phyloP scores from a whole-genome alignment of 2,888 invertebrate genomes.

The Marronus borbonicus region DNA sequence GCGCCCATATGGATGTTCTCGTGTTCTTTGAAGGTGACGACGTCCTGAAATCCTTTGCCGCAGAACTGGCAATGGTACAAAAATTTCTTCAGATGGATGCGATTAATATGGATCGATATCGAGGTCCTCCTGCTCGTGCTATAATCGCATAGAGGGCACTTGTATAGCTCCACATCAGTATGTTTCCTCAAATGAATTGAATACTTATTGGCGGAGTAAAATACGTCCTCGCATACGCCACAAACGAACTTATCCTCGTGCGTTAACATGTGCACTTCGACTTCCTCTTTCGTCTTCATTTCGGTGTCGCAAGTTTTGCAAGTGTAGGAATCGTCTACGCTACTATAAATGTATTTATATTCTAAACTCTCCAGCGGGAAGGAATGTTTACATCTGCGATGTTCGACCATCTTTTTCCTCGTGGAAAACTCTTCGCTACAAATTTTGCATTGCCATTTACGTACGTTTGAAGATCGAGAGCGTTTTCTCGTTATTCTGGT shows the following conservation, averaged over 20 bases:
- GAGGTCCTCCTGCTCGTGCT: conserved; percentile 60
- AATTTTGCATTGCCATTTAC: conserved; percentile 69
- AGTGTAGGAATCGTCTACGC: conserved; percentile 59
- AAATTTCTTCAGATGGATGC: conserved; percentile 72
- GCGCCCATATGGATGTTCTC: conserved; percentile 68
- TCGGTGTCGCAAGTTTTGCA: conserved; percentile 62
- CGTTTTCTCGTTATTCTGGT: background rate
- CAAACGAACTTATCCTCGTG: conserved; percentile 56
- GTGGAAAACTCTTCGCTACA: conserved; percentile 72
- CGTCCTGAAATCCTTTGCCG: conserved; percentile 70
- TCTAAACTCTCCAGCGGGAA: conserved; percentile 13
- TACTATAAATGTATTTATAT: conserved; percentile 58
- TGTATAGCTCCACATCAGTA: conserved; percentile 59
- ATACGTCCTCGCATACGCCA: conserved; percentile 56
- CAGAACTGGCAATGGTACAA: conserved; percentile 70
- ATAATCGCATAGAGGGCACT: conserved; percentile 63
- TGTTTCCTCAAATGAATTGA: conserved; percentile 63
- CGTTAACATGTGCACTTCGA: conserved; percentile 59
- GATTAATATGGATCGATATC: conserved; percentile 73
- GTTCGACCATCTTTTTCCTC: conserved; percentile 71
- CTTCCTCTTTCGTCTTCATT: conserved; percentile 60
- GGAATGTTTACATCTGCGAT: conserved; percentile 70
- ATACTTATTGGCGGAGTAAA: conserved; percentile 63
- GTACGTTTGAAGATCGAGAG: background rate
- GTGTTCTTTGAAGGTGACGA: conserved; percentile 70